Evolutionary conservation across 1,140 invertebrate species (phyloP).

Genomic region (Harlomillsia oculata): DNA sequence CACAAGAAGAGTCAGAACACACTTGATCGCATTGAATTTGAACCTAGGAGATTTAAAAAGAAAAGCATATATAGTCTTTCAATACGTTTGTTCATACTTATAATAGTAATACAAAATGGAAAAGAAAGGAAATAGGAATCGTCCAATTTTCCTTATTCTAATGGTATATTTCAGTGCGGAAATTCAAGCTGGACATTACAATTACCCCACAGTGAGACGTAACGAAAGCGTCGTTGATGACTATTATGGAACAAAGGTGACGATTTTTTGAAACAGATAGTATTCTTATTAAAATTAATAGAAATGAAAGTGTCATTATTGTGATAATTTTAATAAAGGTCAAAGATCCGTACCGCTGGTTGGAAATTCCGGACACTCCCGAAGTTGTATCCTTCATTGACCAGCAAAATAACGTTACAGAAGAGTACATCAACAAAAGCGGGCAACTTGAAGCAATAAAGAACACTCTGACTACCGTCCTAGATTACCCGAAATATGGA

Average conservation of each 20-base stretch:
- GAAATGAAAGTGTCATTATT: neutral
- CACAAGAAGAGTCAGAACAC: too few relatives aligned
- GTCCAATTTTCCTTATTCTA: too few relatives aligned
- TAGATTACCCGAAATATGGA: constrained; percentile 4
- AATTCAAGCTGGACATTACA: too few relatives aligned
- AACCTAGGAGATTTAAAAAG: too few relatives aligned
- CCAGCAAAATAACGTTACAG: constrained; percentile 81
- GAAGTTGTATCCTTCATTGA: constrained; percentile 89
- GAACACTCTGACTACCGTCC: constrained; percentile 65
- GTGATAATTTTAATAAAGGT: constrained; percentile 49
- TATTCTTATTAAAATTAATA: too few relatives aligned
- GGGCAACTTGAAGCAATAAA: constrained; percentile 60
- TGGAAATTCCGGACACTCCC: constrained; percentile 85
- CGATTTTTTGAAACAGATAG: neutral
- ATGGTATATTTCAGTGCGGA: neutral
- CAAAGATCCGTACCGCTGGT: constrained; percentile 85
- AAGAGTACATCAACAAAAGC: constrained; percentile 70
- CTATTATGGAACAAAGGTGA: constrained; percentile 16
- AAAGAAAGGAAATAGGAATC: too few relatives aligned
- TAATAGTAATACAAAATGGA: too few relatives aligned
- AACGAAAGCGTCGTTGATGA: constrained; percentile 18
- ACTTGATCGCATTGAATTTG: too few relatives aligned
- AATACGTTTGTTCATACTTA: too few relatives aligned
- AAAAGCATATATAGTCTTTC: too few relatives aligned
- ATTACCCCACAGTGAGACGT: constrained; percentile 8